Percentiles rank a stretch among this genome's conserved stretches.
Evolutionary conservation across 2,113 vertebrate species (phyloP).

Genomic region (Thalassarche chlororhynchos): DNA sequence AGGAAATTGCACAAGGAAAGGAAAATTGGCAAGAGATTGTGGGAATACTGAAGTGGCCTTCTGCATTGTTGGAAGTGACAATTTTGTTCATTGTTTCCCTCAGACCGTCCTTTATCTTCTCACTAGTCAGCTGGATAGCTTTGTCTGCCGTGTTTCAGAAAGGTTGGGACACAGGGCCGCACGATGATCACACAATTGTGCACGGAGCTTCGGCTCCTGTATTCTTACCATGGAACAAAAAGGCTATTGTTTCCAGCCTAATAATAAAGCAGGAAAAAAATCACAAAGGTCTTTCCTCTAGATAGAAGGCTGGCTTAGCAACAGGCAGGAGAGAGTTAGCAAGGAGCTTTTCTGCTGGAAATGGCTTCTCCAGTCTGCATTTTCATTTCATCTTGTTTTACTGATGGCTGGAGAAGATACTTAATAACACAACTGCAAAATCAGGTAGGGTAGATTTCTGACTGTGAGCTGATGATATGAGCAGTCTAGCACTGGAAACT

Average conservation of each 20-base stretch:
- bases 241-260: slow-evolving; percentile 74
- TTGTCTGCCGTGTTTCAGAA: neutral
- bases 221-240: slow-evolving; percentile 63
- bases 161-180: slow-evolving; percentile 54
- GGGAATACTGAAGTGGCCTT: slow-evolving; percentile 43
- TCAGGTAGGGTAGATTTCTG: neutral
- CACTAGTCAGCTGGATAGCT: slow-evolving; percentile 17
- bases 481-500: neutral
- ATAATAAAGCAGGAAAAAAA: slow-evolving; percentile 66
- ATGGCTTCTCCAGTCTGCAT: neutral
- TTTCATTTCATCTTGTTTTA: neutral
- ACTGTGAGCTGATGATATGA: neutral
- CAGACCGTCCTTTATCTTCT: slow-evolving; percentile 24
- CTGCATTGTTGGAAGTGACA: neutral
- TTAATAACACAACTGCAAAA: neutral
- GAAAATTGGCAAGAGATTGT: slow-evolving; percentile 16
- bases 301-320: slow-evolving; percentile 66
- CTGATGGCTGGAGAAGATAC: neutral
- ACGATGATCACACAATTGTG: slow-evolving; percentile 80
- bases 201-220: slow-evolving; percentile 43
- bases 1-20: neutral
- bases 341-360: slow-evolving; percentile 37
- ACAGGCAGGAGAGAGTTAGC: neutral
- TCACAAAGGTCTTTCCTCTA: slow-evolving; percentile 69
- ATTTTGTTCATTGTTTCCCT: slow-evolving; percentile 37